These are phyloP conservation scores for Stenolophus ochropezus DNA, from an alignment of 2,888 invertebrate species.

Conservation along the genomic window DNA sequence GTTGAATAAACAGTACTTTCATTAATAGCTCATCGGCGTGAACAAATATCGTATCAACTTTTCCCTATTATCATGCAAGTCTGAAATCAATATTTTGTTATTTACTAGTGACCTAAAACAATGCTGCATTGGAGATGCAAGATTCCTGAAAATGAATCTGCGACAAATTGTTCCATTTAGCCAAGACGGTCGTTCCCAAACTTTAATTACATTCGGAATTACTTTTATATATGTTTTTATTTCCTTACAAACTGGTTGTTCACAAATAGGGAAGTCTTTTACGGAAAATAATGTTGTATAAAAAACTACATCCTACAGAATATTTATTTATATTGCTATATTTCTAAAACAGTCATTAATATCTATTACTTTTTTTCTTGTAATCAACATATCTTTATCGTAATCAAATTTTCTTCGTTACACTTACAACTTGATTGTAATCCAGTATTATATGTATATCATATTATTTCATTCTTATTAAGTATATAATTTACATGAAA, in stretches of 20 bases:
- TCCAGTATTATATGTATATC: too few species aligned
- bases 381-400: too few species aligned
- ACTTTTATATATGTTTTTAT: neutral
- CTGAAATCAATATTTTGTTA: constrained; percentile 21
- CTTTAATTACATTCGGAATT: constrained; percentile 16
- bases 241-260: neutral
- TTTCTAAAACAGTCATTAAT: too few species aligned
- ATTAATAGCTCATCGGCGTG: constrained; percentile 23
- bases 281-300: neutral
- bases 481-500: too few species aligned
- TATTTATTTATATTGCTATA: too few species aligned
- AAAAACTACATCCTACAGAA: too few species aligned
- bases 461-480: too few species aligned
- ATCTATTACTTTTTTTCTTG: too few species aligned
- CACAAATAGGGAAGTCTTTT: neutral
- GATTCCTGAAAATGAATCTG: constrained; percentile 9
- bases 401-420: too few species aligned
- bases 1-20: neutral
- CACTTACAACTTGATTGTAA: too few species aligned
- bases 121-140: too few species aligned
- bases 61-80: constrained; percentile 13
- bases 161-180: constrained; percentile 24
- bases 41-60: constrained; percentile 10
- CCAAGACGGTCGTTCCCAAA: neutral
- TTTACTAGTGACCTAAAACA: constrained; percentile 29